Percentiles rank a stretch among this genome's conserved stretches.
phyloP scores from a whole-genome alignment of 2,113 vertebrate species.

The Panurus biarmicus region DNA sequence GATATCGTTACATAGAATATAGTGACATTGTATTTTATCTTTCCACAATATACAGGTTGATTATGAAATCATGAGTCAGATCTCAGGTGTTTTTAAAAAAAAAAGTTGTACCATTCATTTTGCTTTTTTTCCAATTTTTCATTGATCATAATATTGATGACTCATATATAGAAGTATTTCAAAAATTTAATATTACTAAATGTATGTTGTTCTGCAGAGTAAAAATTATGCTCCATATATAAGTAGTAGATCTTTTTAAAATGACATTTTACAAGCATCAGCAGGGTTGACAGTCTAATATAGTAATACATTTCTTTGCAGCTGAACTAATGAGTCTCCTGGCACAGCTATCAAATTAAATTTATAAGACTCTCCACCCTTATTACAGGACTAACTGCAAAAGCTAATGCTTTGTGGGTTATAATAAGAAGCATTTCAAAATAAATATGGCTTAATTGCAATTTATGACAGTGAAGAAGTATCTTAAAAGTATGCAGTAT shows the following conservation, averaged over 20 bases:
- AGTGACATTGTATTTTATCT: neutral
- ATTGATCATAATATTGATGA: conserved; percentile 53
- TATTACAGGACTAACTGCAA: conserved; percentile 65
- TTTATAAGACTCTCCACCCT: conserved; percentile 74
- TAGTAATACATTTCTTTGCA: conserved; percentile 62
- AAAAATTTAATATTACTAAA: conserved; percentile 38
- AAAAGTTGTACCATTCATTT: neutral
- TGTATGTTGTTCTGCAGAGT: conserved; percentile 14
- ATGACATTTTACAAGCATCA: conserved; percentile 67
- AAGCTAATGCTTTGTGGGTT: conserved; percentile 58
- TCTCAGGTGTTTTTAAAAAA: no score
- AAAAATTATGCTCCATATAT: conserved; percentile 57
- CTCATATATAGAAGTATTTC: conserved; percentile 41
- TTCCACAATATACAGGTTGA: conserved; percentile 39
- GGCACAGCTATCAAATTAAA: conserved; percentile 74
- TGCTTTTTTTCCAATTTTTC: conserved; percentile 38
- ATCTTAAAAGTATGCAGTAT: neutral
- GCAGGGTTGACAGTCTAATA: conserved; percentile 66
- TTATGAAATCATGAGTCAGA: conserved; percentile 36
- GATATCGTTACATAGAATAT: neutral
- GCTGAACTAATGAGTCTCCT: conserved; percentile 74
- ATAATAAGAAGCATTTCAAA: conserved; percentile 62
- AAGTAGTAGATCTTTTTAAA: conserved; percentile 63
- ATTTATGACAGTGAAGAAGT: conserved; percentile 27
- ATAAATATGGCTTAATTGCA: conserved; percentile 57